A percentile compares a stretch with the other conserved stretches of the same genome.
Conservation (phyloP, 2,797 vertebrate species). For the Eleutherodactylus coqui region DNA sequence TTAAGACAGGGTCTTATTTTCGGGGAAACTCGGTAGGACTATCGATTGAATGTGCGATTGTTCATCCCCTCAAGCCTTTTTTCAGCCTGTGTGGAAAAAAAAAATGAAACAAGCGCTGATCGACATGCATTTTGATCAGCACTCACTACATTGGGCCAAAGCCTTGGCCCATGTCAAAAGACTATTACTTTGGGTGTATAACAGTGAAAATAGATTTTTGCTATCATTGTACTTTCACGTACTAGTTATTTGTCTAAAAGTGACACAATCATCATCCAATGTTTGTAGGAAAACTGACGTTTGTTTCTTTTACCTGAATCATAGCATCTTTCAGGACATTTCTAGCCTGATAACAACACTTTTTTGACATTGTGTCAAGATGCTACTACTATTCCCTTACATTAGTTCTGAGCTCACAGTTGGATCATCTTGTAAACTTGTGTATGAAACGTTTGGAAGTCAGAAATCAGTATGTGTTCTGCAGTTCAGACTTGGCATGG, state of each 20-base stretch:
- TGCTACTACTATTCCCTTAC: slow-evolving; percentile 66
- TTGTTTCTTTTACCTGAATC: slow-evolving; percentile 31
- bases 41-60: no score
- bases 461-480: slow-evolving; percentile 66
- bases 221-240: neutral
- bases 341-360: slow-evolving; percentile 66
- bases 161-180: no score
- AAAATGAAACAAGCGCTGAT: no score
- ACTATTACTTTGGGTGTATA: neutral
- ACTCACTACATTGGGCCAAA: no score
- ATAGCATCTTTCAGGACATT: slow-evolving; percentile 68
- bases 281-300: slow-evolving; percentile 38
- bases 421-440: slow-evolving; percentile 71
- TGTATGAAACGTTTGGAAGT: slow-evolving; percentile 71
- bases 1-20: no score
- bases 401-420: slow-evolving; percentile 72
- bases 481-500: slow-evolving; percentile 21
- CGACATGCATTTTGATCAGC: no score
- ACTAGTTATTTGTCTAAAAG: slow-evolving; percentile 21
- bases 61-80: no score
- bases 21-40: no score
- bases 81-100: no score
- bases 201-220: neutral
- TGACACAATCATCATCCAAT: neutral
- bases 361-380: slow-evolving; percentile 74